A percentile compares a stretch with the other conserved stretches of the same genome.
Conservation (phyloP, 1,140 invertebrate genomes). For the Drosophila pandora region DNA sequence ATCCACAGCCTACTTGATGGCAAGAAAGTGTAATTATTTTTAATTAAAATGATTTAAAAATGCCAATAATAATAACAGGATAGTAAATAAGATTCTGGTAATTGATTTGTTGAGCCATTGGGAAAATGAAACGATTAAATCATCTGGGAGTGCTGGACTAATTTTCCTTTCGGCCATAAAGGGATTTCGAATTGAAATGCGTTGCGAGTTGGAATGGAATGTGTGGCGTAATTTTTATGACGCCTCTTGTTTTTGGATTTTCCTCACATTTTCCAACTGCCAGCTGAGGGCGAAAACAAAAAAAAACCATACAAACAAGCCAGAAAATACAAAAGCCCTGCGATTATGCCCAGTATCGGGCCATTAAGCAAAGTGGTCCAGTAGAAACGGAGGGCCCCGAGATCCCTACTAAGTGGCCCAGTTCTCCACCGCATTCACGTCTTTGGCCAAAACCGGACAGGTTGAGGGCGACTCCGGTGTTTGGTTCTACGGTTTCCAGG, state of each 20-base stretch:
- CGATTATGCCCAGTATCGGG: constrained; percentile 25
- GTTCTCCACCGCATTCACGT: background rate
- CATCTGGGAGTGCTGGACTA: background rate
- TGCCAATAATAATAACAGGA: background rate
- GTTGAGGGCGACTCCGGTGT: background rate
- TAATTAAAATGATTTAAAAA: background rate
- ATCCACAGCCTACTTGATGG: too few relatives aligned
- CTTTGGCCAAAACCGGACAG: background rate
- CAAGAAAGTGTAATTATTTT: too few relatives aligned
- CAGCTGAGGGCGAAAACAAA: background rate
- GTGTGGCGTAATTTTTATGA: constrained; percentile 15
- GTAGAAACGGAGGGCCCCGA: constrained; percentile 2
- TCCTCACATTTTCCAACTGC: constrained; percentile 6
- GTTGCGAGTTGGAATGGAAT: background rate
- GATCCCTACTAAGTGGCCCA: constrained; percentile 3
- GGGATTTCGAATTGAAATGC: constrained; percentile 8
- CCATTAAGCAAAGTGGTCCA: constrained; percentile 26
- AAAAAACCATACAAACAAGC: constrained; percentile 2
- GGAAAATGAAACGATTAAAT: background rate
- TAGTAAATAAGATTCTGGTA: background rate
- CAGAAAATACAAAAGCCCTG: background rate
- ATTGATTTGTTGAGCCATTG: background rate
- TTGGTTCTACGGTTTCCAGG: background rate
- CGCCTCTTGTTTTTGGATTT: constrained; percentile 8
- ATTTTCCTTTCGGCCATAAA: constrained; percentile 16